Evolutionary conservation across 2,888 invertebrate genomes (phyloP).

Genomic region (Endomychus coccineus): DNA sequence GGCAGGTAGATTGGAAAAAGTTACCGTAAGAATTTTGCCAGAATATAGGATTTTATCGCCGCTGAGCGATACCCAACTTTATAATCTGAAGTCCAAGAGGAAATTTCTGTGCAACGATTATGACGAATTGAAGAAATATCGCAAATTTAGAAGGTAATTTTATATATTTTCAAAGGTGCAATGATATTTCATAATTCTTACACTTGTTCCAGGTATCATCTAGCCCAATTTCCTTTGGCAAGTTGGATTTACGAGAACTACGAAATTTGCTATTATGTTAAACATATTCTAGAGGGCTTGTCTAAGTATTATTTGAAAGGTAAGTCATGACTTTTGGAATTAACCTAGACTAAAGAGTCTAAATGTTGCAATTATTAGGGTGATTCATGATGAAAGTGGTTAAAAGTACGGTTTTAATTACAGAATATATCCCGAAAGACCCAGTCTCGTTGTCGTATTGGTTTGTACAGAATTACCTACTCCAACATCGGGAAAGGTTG

Average conservation of each 20-base stretch:
- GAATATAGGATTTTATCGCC: constrained; percentile 57
- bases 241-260: constrained; percentile 39
- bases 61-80: constrained; percentile 44
- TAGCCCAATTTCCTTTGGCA: constrained; percentile 36
- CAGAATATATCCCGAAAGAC: constrained; percentile 55
- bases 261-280: constrained; percentile 36
- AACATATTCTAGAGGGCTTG: constrained; percentile 31
- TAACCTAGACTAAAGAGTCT: too few species aligned
- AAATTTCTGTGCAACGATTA: constrained; percentile 31
- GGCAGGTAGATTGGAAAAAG: constrained; percentile 45
- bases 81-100: constrained; percentile 43
- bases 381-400: not conserved
- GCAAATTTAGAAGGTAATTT: constrained; percentile 37
- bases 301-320: constrained; percentile 31
- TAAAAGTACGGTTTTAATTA: constrained; percentile 11
- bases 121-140: constrained; percentile 30
- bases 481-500: constrained; percentile 57
- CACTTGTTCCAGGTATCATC: constrained; percentile 32
- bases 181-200: not conserved
- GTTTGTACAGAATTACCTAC: constrained; percentile 69
- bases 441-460: constrained; percentile 69
- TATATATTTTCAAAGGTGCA: not conserved
- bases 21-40: constrained; percentile 59
- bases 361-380: too few species aligned
- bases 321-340: constrained; percentile 19